phyloP scores from a whole-genome alignment of 2,113 vertebrate genomes.

The Chelonoidis abingdonii region DNA sequence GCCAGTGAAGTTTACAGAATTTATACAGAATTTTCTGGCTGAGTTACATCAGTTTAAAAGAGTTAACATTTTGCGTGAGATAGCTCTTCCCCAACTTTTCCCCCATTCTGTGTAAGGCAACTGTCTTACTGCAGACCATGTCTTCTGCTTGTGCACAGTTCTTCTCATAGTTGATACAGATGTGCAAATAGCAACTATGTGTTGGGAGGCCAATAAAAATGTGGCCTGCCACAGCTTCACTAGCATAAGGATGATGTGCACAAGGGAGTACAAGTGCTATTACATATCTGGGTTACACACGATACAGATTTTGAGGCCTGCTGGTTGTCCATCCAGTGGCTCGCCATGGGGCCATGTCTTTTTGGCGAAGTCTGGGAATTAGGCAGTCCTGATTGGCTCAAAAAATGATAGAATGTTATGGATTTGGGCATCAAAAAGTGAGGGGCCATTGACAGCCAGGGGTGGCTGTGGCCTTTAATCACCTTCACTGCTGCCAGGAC shows the following conservation, averaged over 20 bases:
- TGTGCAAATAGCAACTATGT: rapidly evolving
- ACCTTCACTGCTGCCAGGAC: not conserved
- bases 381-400: not conserved
- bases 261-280: not conserved
- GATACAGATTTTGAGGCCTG: not conserved
- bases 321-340: not conserved
- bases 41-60: rapidly evolving
- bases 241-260: not conserved
- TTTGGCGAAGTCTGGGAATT: not conserved
- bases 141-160: not conserved
- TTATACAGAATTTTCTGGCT: not conserved
- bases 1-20: not conserved
- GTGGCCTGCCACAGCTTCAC: not conserved
- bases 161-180: rapidly evolving
- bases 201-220: not conserved
- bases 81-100: not conserved
- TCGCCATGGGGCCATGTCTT: not conserved
- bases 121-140: not conserved
- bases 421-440: not conserved
- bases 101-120: rapidly evolving
- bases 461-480: not conserved
- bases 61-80: not conserved
- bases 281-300: not conserved
- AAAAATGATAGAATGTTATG: not conserved
- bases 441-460: not conserved